phyloP scores from a whole-genome alignment of 2,113 vertebrate species.

The Paraplagusia blochii region DNA sequence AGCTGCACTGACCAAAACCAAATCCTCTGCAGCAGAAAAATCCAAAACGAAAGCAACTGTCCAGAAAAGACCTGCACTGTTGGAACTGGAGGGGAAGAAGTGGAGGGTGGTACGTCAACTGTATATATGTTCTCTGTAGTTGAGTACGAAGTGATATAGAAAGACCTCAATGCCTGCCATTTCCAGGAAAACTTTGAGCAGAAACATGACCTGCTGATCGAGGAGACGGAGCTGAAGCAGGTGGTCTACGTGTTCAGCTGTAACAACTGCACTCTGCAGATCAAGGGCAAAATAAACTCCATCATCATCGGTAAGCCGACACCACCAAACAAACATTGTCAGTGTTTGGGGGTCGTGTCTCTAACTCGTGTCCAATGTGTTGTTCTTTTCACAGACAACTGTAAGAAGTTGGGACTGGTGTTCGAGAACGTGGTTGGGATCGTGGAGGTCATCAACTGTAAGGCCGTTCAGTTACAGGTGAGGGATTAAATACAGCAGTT shows the following conservation, averaged over 20 bases:
- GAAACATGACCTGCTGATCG: conserved; percentile 86
- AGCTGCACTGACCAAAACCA: conserved; percentile 76
- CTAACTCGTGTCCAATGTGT: not conserved
- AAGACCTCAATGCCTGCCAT: no score
- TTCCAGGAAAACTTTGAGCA: conserved; percentile 91
- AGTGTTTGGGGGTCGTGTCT: not conserved
- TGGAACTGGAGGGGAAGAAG: conserved; percentile 95
- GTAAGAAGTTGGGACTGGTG: conserved; percentile 93
- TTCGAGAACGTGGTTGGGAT: conserved; percentile 97
- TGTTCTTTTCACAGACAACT: conserved; percentile 83
- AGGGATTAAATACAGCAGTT: conserved; percentile 8
- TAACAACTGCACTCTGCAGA: conserved; percentile 86
- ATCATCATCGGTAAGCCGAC: conserved; percentile 87
- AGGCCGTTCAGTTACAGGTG: conserved; percentile 91
- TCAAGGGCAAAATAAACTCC: conserved; percentile 97
- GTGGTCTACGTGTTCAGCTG: conserved; percentile 93
- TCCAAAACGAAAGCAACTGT: conserved; percentile 59
- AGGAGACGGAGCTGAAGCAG: conserved; percentile 92
- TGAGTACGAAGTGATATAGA: no score
- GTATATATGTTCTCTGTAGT: not conserved
- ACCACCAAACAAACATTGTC: not conserved
- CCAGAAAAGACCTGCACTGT: conserved; percentile 78
- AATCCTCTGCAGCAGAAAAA: conserved; percentile 38
- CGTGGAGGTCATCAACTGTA: conserved; percentile 96
- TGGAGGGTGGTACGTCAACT: conserved; percentile 90